Percentiles rank a stretch among this genome's conserved stretches.
phyloP scores from a whole-genome alignment of 2,797 vertebrate species.

The Crypturellus tataupa region DNA sequence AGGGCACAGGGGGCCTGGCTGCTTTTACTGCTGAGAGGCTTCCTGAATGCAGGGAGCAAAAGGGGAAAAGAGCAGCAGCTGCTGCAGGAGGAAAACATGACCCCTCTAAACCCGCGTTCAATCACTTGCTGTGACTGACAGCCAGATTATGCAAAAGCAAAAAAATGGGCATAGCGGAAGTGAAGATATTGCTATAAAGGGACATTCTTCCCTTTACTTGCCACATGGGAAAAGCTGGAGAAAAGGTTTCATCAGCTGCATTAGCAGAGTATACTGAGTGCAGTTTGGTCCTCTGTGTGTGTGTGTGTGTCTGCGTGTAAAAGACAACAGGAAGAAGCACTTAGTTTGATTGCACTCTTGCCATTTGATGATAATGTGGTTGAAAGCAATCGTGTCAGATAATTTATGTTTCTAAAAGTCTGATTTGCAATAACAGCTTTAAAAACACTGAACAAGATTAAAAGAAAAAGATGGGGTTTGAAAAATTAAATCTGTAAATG shows the following conservation, averaged over 20 bases:
- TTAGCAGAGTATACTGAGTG: neutral
- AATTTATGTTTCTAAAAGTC: conserved; percentile 56
- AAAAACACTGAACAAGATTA: conserved; percentile 34
- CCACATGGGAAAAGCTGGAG: neutral
- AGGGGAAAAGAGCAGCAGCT: conserved; percentile 24
- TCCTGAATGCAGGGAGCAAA: neutral
- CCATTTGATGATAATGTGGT: conserved; percentile 41
- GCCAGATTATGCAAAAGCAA: neutral
- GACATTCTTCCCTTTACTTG: neutral
- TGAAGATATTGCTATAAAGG: neutral
- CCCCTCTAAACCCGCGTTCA: neutral
- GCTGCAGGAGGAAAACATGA: conserved; percentile 25
- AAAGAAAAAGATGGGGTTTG: neutral
- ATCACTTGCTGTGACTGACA: conserved; percentile 33
- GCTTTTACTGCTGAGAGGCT: neutral
- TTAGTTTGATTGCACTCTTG: conserved; percentile 68
- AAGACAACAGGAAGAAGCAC: conserved; percentile 57
- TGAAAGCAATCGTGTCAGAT: conserved; percentile 54
- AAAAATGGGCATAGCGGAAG: neutral
- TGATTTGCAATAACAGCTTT: conserved; percentile 45
- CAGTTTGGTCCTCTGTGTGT: neutral
- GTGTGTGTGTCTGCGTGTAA: neutral
- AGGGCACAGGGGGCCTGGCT: neutral
- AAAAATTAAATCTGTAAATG: conserved; percentile 45
- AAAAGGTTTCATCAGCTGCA: conserved; percentile 19